Evolutionary conservation across 2,888 invertebrate genomes (phyloP), one percentile per base, ranked within the genome.

Genomic region (Synanthedon myopaeformis): DNA sequence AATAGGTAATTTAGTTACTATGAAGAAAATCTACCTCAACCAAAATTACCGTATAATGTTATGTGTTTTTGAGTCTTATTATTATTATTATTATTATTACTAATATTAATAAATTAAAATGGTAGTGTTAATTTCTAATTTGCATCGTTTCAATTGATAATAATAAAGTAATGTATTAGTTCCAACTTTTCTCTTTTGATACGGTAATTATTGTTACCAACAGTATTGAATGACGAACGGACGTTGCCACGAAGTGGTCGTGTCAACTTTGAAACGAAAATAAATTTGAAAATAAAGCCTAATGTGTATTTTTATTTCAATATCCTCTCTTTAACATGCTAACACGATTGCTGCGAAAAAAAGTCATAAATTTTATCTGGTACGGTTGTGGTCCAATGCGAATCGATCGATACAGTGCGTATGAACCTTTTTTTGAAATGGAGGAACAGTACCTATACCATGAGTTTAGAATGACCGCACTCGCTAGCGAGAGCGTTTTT

Each of bases 191-290:
- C 79, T 78, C 71, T 86, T 86, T 86, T 86, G 83, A 86, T 86
- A 85, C 75, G 84, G 85, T 82, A 82, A 86, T 70, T 85, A 83
- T 86, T 85, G 82, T 86, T 84, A 82, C 85, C 77, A 71, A 67
- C 56, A 62, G 69, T 85, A 79, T 86, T 86, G 85, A 84, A 83
- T 82, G 81, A 69, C 61, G 70, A 67, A 63, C 70, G 65, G 65
- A 69, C 74, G 81, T 78, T 79, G 70, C 70, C 35, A 35, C 35
- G 35, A 35, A 67, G 67, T 60, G 80, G 78, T 77, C 74, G 73
- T 79, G 82, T 74, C 71, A 74, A 68, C 68, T 75, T 78, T 73
- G 78, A 80, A 76, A 76, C 65, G 79, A 78, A 75, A 79, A 76
- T 75, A 80, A 75, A 78, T 72, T 76, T 78, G 70, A 78, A 76